Evolutionary conservation across 2,888 invertebrate genomes (phyloP), one percentile per base, ranked within the genome.

Genomic region (Sminthurinus aureus): DNA sequence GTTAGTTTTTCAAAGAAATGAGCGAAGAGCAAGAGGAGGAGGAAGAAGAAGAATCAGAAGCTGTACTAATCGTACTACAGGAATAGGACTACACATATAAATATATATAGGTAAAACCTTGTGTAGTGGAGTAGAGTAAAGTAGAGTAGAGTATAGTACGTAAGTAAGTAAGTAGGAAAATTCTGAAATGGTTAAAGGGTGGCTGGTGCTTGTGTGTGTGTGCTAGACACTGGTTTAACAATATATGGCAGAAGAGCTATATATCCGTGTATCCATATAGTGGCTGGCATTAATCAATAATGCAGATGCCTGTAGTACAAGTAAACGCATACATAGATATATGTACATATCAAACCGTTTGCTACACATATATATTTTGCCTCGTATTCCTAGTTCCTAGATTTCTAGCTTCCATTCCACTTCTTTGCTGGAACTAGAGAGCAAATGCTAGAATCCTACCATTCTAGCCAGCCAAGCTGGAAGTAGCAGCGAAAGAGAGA

Each of bases 261-360:
- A 79, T 38, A 38, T 38, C 38, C 38, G 38, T 6, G 38, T 38
- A 38, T 38, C 38, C 38, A 6, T 38, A 38, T 38, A 38, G 38
- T 4, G 38, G 38, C 38, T 38, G 79, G 69, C 79, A 79, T 79
- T 79, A 79, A 79, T 79, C 79, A 79, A 79, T 79, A 79, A 79
- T 79, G 79, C 79, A 79, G 79, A 79, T 79, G 79, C n/a, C 69
- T 79, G 69, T 79, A 79, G 77, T 26, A 18, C 13, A n/a, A 77
- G 58, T 69, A 67, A 66, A 76, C 76, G 76, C 76, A 76, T 76
- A 58, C 76, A 20, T 76, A 73, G 24, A 2, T 58, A 58, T 58
- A 22, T 69, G 12, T 26, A 73, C 73, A 26, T 73, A n/a, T 74
- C 74, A 26, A 74, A 74, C 4, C 12, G 15, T 24, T 13, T 38